A percentile compares a stretch with the other conserved stretches of the same genome.
phyloP scores from a whole-genome alignment of 2,888 invertebrate genomes.

The Taenaris catops region DNA sequence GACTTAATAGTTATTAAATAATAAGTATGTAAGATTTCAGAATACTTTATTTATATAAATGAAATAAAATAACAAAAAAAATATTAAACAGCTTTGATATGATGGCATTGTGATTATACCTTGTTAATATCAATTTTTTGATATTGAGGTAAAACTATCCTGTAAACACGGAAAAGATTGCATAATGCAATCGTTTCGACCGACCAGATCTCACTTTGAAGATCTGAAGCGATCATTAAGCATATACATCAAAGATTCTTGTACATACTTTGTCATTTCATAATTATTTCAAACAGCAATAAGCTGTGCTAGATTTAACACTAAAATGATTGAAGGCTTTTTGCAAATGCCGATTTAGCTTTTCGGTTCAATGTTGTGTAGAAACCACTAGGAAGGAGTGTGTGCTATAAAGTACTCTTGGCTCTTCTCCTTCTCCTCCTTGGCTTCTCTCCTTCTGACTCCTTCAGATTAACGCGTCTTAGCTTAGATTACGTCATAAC shows the following conservation, averaged over 20 bases:
- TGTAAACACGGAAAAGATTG: constrained; percentile 73
- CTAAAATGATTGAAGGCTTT: constrained; percentile 63
- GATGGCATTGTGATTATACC: constrained; percentile 72
- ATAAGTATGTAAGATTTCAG: constrained; percentile 47
- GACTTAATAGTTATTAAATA: constrained; percentile 51
- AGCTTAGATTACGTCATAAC: no score
- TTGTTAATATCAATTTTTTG: constrained; percentile 43
- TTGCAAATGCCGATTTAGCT: constrained; percentile 65
- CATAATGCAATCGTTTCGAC: constrained; percentile 73
- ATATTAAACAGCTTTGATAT: constrained; percentile 21
- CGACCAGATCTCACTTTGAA: constrained; percentile 70
- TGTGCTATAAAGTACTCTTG: no score
- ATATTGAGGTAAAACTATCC: constrained; percentile 66
- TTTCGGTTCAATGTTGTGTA: no score
- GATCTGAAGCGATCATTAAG: constrained; percentile 74
- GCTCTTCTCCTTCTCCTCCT: no score
- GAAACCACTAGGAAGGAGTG: no score
- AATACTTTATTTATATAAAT: constrained; percentile 31
- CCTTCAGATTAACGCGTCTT: no score
- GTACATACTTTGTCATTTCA: constrained; percentile 62
- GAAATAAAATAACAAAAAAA: constrained; percentile 33
- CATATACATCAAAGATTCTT: constrained; percentile 63
- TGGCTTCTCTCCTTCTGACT: no score
- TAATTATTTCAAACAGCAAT: constrained; percentile 34
- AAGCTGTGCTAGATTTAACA: constrained; percentile 58